Percentiles rank a stretch among this genome's conserved stretches.
Conservation (phyloP, 1,140 invertebrate genomes). For the Cyphomyrmex costatus region DNA sequence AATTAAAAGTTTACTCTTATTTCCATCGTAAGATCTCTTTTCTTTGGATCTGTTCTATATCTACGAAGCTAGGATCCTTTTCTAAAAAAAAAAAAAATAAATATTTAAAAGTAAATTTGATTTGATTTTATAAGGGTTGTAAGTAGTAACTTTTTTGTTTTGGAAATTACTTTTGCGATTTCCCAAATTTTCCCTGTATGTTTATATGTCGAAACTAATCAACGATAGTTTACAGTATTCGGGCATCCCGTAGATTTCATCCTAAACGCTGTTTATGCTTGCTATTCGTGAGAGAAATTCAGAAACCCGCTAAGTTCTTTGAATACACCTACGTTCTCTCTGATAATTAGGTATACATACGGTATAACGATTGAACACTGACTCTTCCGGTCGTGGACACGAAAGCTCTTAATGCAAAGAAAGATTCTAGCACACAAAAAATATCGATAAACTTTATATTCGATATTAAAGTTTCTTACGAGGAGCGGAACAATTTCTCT, state of each 20-base stretch:
- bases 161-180: neutral
- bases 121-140: neutral
- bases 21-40: neutral
- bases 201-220: neutral
- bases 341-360: constrained; percentile 10
- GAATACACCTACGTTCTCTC: neutral
- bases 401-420: neutral
- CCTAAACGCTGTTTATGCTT: constrained; percentile 25
- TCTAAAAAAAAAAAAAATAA: neutral
- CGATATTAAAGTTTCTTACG: constrained; percentile 12
- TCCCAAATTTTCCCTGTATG: constrained; percentile 21
- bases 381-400: constrained; percentile 26
- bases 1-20: neutral
- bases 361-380: constrained; percentile 40
- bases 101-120: neutral
- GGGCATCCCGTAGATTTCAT: constrained; percentile 21
- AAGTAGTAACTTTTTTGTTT: neutral
- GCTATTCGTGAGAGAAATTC: neutral
- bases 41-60: neutral
- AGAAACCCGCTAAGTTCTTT: neutral
- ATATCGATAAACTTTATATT: neutral
- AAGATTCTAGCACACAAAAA: neutral
- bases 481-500: neutral
- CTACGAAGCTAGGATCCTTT: neutral
- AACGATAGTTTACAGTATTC: constrained; percentile 4